Percentiles rank a stretch among this genome's conserved stretches.
Evolutionary conservation across 2,888 invertebrate genomes (phyloP).

Genomic region (Ectemnius lituratus): DNA sequence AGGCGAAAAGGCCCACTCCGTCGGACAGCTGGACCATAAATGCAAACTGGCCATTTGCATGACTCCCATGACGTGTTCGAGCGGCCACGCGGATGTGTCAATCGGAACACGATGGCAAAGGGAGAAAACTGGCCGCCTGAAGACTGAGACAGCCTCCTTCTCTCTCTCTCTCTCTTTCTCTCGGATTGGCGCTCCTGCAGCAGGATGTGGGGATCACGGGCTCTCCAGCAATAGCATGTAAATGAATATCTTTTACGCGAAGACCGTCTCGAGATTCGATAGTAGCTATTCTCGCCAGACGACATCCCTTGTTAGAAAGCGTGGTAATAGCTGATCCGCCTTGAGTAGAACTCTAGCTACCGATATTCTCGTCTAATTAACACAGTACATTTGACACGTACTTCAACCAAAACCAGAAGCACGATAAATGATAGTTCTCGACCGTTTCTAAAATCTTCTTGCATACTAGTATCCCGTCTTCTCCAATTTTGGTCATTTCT

Average conservation of each 20-base stretch:
- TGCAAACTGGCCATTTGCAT: conserved; percentile 63
- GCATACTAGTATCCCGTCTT: too few species aligned
- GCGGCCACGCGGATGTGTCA: conserved; percentile 66
- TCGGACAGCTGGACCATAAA: conserved; percentile 28
- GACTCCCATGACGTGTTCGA: conserved; percentile 65
- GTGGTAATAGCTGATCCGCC: neutral
- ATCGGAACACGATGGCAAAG: conserved; percentile 47
- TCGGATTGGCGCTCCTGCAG: neutral
- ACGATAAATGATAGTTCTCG: too few species aligned
- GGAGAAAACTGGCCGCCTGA: neutral
- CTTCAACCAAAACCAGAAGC: too few species aligned
- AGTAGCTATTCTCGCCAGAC: neutral
- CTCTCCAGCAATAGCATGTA: neutral
- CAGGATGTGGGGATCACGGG: conserved; percentile 35
- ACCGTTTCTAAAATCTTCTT: too few species aligned
- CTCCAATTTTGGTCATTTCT: too few species aligned
- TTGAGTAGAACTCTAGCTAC: neutral
- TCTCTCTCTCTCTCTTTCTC: too few species aligned
- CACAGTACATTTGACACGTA: too few species aligned
- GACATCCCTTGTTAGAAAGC: conserved; percentile 3
- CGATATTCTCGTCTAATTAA: too few species aligned
- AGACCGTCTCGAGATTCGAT: conserved; percentile 3
- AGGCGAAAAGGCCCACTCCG: conserved; percentile 29
- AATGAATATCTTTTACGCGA: conserved; percentile 12
- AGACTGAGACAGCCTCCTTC: conserved; percentile 23